Evolutionary conservation across 2,797 vertebrate species (phyloP), one percentile per base, ranked within the genome.

Genomic region (Rhinophrynus dorsalis): DNA sequence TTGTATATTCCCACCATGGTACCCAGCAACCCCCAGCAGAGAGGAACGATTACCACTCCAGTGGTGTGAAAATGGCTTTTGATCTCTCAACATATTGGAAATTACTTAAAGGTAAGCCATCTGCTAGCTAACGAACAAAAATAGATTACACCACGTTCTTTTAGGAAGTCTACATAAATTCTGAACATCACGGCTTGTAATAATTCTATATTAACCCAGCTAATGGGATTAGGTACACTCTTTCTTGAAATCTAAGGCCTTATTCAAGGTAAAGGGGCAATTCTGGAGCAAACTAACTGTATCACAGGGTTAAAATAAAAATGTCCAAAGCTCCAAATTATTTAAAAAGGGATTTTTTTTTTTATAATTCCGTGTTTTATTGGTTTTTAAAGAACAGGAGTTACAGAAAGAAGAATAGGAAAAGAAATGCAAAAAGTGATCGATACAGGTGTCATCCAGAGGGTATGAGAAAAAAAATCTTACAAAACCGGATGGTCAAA

Each of bases 71-170:
- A 84, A 80, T 82, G 85, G 82, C 85, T 89, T 92, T 91, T 92
- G 90, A 92, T 91, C 87, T 90, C 82, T 79, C 90, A 91, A 93
- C 91, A 90, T 91, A 92, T 88, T 94, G 92, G 91, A 93, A 95
- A 93, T 93, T 90, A 93, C 92, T 94, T 93, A 91, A 92, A 95
- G 91, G 92, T 93, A 90, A 92, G 88, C 88, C 86, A 89, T 90
- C 88, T 90, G 84, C 84, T 84, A 85, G 82, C 84, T 85, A 88
- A 92, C 87, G 88, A 89, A 90, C 86, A 88, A 88, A 91, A 91
- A 91, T 83, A 90, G 90, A 94, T 94, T 92, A 95, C 94, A 93
- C 94, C 91, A 95, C 88, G 88, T 80, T 90, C 89, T 89, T 90
- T 89, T 88, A 90, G 91, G 91, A 88, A 89, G 86, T 88, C 83